Base-by-base conservation (phyloP, 2,888 invertebrate species). In the Drosophila niveifrons region DNA sequence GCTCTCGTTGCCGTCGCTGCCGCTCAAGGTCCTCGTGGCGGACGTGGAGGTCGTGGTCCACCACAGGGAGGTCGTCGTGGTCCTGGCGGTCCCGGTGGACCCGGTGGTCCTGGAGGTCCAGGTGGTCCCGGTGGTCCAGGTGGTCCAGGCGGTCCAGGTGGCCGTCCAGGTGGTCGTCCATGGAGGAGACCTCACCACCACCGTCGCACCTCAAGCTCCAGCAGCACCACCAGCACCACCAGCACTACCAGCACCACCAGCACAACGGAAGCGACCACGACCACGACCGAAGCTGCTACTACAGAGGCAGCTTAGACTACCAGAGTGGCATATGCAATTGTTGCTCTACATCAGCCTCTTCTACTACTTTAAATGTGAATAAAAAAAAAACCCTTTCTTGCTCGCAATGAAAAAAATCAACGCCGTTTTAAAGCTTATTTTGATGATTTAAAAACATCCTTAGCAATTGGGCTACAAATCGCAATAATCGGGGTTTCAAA, bases 1-100 rank as follows among this genome's bases (percentile, higher is more conserved):
- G 57, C 47, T 36, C 34, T 57, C 36, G 36, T 36, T 36, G 36
- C 36, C n/a, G 58, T 58, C 11, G 58, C 39, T 13, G 48, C 48
- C 23, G 58, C 58, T 39, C 58, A 56, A 56, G 44, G 44, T 8
- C 29, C 10, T 8, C 17, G 56, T 3, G 18, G 56, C 8, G 17
- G 18, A 18, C 55, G 17, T 6, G 31, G 55, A 6, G 2, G 53
- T 41, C 28, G 55, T 29, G 55, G 55, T n/a, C 28, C 34, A n/a
- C 18, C 46, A 2, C 31, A 31, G 1, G 29, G 29, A 9, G 41
- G 29, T 18, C 31, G 10, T 10, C n/a, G 28, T 8, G 11, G 41
- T 39, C n/a, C n/a, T 4, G 39, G 39, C n/a, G 39, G 39, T 13
- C 13, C 39, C 0, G 39, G 39, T 1, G 39, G 59, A 9, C 36